A percentile compares a stretch with the other conserved stretches of the same genome.
Evolutionary conservation across 2,113 vertebrate genomes (phyloP).

Genomic region (Hippocampus zosterae): DNA sequence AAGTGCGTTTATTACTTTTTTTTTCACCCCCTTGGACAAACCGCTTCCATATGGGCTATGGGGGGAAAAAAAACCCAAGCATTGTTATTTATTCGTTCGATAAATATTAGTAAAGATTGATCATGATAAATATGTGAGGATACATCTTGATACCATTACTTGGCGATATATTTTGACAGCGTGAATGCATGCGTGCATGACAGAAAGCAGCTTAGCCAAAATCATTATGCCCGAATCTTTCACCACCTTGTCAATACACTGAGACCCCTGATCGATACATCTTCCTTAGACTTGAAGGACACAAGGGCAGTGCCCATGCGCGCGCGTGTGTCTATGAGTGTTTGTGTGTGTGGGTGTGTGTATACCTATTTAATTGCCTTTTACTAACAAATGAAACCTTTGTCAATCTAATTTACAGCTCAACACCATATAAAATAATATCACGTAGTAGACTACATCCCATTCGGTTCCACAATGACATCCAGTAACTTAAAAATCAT

Average conservation of each 20-base stretch:
- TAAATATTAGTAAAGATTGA: neutral
- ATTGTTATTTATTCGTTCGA: neutral
- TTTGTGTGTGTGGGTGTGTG: neutral
- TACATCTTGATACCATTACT: neutral
- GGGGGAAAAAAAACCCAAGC: neutral
- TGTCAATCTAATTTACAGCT: neutral
- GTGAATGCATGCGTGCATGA: neutral
- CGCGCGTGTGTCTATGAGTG: neutral
- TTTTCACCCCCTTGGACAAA: slow-evolving; percentile 37
- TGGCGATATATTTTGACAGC: neutral
- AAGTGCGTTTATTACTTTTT: slow-evolving; percentile 40
- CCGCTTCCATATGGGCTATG: slow-evolving; percentile 43
- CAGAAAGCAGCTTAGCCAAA: slow-evolving; percentile 33
- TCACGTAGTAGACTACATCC: slow-evolving; percentile 16
- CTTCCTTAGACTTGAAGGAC: slow-evolving; percentile 38
- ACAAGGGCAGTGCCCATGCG: slow-evolving; percentile 18
- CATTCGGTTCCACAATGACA: neutral
- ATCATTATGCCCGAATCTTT: slow-evolving; percentile 44
- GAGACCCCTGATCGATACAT: slow-evolving; percentile 35
- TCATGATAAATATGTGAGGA: neutral
- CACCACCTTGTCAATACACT: slow-evolving; percentile 37
- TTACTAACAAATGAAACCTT: neutral
- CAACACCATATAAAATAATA: slow-evolving; percentile 23
- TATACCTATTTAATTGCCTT: neutral
- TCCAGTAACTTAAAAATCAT: neutral